Conservation (phyloP, 1,140 invertebrate genomes). For the Helicoverpa armigera region DNA sequence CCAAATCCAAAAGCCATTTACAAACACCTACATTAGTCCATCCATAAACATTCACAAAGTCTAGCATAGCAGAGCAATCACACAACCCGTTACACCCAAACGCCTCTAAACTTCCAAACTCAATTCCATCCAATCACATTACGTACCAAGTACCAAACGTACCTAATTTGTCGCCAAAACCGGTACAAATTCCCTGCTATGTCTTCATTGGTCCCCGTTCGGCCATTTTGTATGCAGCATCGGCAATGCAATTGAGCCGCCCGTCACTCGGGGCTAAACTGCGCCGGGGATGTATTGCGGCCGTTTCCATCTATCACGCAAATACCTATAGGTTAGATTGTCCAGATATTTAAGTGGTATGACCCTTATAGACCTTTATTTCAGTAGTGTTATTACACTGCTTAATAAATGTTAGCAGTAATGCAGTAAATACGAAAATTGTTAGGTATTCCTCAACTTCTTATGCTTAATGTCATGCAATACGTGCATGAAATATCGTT, state of each 20-base stretch:
- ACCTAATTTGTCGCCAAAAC: constrained; percentile 42
- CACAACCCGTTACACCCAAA: not conserved
- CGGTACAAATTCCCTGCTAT: constrained; percentile 49
- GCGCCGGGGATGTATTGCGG: constrained; percentile 65
- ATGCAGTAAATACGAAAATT: not conserved
- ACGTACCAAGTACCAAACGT: constrained; percentile 18
- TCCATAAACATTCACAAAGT: too few relatives aligned
- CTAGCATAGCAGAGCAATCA: not conserved
- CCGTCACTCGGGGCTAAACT: constrained; percentile 58
- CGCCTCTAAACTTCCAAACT: constrained; percentile 15
- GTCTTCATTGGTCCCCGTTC: constrained; percentile 59
- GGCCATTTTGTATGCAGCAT: constrained; percentile 64
- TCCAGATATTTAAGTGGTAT: constrained; percentile 22
- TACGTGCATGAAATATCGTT: too few relatives aligned
- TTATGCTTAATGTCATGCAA: too few relatives aligned
- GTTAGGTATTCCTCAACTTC: not conserved
- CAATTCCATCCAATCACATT: constrained; percentile 31
- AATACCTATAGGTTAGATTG: constrained; percentile 54
- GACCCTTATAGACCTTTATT: too few relatives aligned
- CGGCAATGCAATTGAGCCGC: constrained; percentile 64
- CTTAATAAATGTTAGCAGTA: too few relatives aligned
- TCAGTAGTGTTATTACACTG: too few relatives aligned
- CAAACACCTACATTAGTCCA: too few relatives aligned
- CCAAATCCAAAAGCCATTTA: too few relatives aligned
- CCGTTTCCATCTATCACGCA: constrained; percentile 64